Conservation (phyloP, 2,113 vertebrate species). For the Rattus rattus region DNA sequence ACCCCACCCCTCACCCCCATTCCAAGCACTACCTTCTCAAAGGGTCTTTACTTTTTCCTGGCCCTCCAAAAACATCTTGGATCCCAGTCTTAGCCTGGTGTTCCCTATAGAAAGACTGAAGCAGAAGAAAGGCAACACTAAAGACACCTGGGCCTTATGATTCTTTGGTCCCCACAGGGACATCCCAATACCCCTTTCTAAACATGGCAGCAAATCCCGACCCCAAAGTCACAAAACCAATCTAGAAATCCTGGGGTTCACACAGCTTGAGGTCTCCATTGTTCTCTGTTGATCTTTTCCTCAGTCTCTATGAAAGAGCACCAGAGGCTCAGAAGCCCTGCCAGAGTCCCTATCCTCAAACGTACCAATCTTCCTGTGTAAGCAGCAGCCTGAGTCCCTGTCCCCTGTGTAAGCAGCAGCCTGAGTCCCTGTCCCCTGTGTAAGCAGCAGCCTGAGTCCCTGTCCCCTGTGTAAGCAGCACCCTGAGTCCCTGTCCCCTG, state of each 20-base stretch:
- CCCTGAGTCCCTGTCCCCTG: too few species aligned
- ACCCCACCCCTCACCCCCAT: too few species aligned
- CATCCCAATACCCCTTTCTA: constrained; percentile 10
- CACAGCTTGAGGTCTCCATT: not conserved
- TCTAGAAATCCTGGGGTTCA: not conserved
- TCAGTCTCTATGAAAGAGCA: not conserved
- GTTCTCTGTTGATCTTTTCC: not conserved
- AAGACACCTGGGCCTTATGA: not conserved
- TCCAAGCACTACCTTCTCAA: not conserved
- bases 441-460: too few species aligned
- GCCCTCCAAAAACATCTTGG: constrained; percentile 2
- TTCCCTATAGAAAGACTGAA: constrained; percentile 35
- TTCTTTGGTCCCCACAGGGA: not conserved
- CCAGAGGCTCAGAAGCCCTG: not conserved
- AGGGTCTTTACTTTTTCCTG: not conserved
- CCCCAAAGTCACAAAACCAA: not conserved
- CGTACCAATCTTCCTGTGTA: not conserved
- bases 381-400: not conserved
- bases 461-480: too few species aligned
- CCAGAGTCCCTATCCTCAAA: not conserved
- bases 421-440: too few species aligned
- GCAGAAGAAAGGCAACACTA: not conserved
- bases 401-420: too few species aligned
- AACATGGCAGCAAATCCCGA: constrained; percentile 22
- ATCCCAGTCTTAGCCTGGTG: not conserved